Conservation (phyloP, 2,113 vertebrate species). For the Willisornis vidua region DNA sequence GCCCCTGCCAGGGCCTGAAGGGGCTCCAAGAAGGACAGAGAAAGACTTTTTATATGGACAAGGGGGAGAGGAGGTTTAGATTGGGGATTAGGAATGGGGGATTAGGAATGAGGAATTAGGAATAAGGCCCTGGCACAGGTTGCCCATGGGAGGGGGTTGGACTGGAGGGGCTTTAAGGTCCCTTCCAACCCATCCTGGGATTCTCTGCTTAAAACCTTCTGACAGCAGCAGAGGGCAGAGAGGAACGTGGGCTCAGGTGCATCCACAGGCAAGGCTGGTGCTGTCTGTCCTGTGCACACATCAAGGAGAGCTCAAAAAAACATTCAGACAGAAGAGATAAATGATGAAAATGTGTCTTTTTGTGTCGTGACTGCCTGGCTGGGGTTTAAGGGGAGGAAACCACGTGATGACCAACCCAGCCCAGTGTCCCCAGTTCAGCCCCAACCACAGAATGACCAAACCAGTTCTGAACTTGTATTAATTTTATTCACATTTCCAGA, state of each 20-base stretch:
- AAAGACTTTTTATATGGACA: neutral
- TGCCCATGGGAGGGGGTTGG: neutral
- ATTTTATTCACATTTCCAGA: slow-evolving; percentile 65
- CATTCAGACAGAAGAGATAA: accelerated
- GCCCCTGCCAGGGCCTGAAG: neutral
- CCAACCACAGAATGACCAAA: neutral
- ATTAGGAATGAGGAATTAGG: neutral
- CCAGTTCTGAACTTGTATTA: neutral
- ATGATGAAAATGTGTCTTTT: neutral
- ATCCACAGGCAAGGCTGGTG: neutral
- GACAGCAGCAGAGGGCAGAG: neutral
- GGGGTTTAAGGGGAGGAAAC: neutral
- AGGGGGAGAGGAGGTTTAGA: neutral
- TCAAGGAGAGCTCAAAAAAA: neutral
- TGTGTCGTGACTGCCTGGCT: neutral
- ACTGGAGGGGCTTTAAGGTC: neutral
- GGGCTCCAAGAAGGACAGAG: neutral
- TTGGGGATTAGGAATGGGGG: neutral
- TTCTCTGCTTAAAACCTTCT: neutral
- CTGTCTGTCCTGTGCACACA: neutral
- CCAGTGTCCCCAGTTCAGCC: neutral
- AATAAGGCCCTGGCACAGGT: neutral
- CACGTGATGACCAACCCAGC: no score
- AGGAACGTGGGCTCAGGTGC: accelerated
- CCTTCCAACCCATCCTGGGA: neutral